phyloP scores from a whole-genome alignment of 2,113 vertebrate genomes.

The Aleadryas rufinucha region DNA sequence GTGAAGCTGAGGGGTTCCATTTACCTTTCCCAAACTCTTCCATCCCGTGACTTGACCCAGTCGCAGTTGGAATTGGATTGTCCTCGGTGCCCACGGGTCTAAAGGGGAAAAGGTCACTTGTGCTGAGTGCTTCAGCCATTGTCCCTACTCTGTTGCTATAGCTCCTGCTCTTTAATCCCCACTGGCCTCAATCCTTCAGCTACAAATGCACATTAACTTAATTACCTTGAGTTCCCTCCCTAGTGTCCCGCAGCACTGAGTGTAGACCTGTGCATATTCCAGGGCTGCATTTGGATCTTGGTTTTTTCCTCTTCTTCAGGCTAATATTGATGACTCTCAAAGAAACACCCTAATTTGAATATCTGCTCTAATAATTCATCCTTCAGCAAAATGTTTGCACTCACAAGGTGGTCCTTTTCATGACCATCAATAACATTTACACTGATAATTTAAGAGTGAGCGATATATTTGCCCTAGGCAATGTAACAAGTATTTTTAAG shows the following conservation, averaged over 20 bases:
- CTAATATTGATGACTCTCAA: background rate
- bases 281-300: background rate
- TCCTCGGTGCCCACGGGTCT: background rate
- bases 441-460: background rate
- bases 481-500: background rate
- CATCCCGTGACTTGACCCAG: background rate
- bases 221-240: background rate
- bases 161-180: constrained; percentile 24
- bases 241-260: background rate
- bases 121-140: background rate
- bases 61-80: background rate
- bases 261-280: background rate
- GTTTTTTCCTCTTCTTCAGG: background rate
- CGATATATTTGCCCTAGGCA: background rate
- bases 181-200: constrained; percentile 53
- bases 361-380: background rate
- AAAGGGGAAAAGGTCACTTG: constrained; percentile 48
- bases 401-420: background rate
- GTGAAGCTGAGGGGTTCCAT: no score
- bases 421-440: background rate
- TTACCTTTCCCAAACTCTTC: background rate
- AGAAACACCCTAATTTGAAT: background rate
- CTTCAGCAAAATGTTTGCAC: background rate
- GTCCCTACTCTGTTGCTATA: constrained; percentile 19
- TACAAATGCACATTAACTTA: constrained; percentile 18